phyloP scores from a whole-genome alignment of 2,888 invertebrate genomes.

The Phorcus lineatus region DNA sequence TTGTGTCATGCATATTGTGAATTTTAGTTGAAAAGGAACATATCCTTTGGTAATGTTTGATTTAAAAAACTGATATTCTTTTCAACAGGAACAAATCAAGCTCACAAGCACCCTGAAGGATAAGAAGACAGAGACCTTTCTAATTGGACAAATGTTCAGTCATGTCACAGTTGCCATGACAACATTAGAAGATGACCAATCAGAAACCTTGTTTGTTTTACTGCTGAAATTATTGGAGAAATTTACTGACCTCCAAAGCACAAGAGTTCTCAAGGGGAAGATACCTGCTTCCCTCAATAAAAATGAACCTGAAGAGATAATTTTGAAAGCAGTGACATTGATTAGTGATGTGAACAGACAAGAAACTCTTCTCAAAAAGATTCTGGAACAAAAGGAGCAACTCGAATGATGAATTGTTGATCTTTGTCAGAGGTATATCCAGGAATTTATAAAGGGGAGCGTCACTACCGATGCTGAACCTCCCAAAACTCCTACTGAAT shows the following conservation, averaged over 20 bases:
- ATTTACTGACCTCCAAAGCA: neutral
- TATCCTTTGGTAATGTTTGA: too few species aligned
- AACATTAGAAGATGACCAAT: neutral
- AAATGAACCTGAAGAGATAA: neutral
- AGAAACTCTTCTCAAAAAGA: conserved; percentile 6
- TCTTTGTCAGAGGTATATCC: too few species aligned
- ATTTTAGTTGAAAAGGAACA: too few species aligned
- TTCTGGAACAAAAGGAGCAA: neutral
- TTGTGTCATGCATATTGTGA: too few species aligned
- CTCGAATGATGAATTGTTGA: too few species aligned
- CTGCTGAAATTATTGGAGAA: conserved; percentile 6
- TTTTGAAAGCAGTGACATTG: neutral
- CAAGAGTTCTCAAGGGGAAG: neutral
- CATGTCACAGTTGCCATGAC: conserved; percentile 1
- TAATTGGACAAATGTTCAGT: conserved; percentile 8
- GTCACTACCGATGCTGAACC: too few species aligned
- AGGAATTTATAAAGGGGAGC: too few species aligned
- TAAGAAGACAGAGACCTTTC: neutral
- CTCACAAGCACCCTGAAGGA: neutral
- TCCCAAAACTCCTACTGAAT: too few species aligned
- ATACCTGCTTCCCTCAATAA: too few species aligned
- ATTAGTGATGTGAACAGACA: neutral
- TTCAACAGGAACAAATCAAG: neutral
- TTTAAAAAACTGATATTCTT: too few species aligned
- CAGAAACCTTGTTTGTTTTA: conserved; percentile 17